These are phyloP conservation scores for Corvus moneduloides DNA, from an alignment of 2,113 vertebrate species.

Conservation along the genomic window DNA sequence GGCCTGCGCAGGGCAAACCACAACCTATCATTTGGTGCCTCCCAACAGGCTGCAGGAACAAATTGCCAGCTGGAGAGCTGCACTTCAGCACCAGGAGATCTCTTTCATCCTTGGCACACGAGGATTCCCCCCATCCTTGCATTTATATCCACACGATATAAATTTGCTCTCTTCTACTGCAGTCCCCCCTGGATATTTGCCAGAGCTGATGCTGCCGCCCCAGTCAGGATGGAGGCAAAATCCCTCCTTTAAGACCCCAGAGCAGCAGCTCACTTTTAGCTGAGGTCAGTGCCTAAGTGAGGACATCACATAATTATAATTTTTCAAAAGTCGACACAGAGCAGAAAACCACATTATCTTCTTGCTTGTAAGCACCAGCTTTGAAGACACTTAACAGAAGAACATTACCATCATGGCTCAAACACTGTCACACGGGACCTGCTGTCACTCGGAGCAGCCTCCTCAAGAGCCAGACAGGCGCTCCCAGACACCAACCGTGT, in stretches of 20 bases:
- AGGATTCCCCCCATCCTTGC: neutral
- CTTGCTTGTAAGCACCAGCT: neutral
- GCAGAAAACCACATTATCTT: neutral
- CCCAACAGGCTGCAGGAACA: neutral
- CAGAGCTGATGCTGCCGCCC: neutral
- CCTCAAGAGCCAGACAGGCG: neutral
- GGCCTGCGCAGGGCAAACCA: conserved; percentile 59
- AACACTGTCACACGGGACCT: rapidly evolving
- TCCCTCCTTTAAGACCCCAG: neutral
- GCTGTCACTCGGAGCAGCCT: neutral
- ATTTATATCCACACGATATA: rapidly evolving
- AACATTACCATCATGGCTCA: rapidly evolving
- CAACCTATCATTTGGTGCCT: conserved; percentile 9
- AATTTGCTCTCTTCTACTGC: neutral
- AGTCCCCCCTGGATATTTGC: neutral
- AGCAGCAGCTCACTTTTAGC: neutral
- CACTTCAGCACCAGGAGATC: neutral
- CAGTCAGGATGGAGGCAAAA: neutral
- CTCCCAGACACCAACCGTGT: rapidly evolving
- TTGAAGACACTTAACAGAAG: neutral
- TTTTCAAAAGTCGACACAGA: neutral
- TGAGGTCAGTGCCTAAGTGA: neutral
- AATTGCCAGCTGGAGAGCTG: neutral
- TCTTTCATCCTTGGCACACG: neutral
- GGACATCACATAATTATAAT: neutral